Evolutionary conservation across 2,797 vertebrate species (phyloP), one percentile per base, ranked within the genome.

Genomic region (Passerculus sandwichensis): DNA sequence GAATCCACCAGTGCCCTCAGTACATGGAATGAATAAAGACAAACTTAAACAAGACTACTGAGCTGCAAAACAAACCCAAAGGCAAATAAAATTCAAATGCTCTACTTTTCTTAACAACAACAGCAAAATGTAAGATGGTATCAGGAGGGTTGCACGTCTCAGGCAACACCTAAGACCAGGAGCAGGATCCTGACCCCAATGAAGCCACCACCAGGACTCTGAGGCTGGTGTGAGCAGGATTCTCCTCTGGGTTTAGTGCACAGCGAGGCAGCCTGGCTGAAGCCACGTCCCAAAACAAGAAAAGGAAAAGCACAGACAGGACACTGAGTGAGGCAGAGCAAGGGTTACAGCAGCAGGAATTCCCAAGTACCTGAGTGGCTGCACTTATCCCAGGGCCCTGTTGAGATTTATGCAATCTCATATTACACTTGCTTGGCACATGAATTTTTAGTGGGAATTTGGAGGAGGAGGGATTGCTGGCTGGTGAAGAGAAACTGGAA

Each of bases 401-500:
- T 5, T 67, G 71, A 82, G 86, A 61, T 60, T 62, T 66, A 60
- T 79, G 79, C 73, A 76, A 84, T 82, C 91, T 92, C 91, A 25
- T 11, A 40, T 94, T 92, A 82, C 73, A 61, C 26, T 64, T 20
- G 10, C 88, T 84, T 93, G 92, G 94, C 94, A 90, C 54, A 19
- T 3, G 17, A 11, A 5, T 53, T 70, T 88, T 79, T 15, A 79
- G 77, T 42, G 74, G 89, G 85, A 86, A 91, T 76, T 81, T 57
- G 89, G 73, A 85, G 93, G 59, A 87, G 48, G 21, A 92, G 51
- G 90, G 76, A 95, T 82, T 93, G 70, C 70, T 70, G 64, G 56
- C 77, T 84, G 74, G 85, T 82, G 89, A 86, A 83, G 69, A 95
- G 85, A 34, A 94, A 53, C 10, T 79, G 86, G 77, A 87, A 95